phyloP scores from a whole-genome alignment of 2,888 invertebrate genomes.

The Allygus modestus region DNA sequence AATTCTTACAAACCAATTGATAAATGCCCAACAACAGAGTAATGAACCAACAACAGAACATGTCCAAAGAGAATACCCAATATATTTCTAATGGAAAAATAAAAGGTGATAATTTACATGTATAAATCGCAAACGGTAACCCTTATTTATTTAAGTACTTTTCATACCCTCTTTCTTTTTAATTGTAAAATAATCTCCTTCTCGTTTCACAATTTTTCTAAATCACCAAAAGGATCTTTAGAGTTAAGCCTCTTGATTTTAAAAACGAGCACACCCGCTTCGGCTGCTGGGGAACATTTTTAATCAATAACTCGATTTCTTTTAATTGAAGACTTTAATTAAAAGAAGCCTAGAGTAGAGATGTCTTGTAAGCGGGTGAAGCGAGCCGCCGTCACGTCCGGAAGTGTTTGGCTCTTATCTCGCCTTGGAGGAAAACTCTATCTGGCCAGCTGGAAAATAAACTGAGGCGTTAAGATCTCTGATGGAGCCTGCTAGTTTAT shows the following conservation, averaged over 20 bases:
- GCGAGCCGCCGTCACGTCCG: neutral
- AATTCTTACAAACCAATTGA: too few species aligned
- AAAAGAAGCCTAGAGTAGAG: constrained; percentile 3
- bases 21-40: too few species aligned
- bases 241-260: constrained; percentile 33
- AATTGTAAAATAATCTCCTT: constrained; percentile 22
- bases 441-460: constrained; percentile 14
- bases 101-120: too few species aligned
- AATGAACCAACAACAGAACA: too few species aligned
- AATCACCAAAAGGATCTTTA: constrained; percentile 12
- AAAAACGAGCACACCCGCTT: constrained; percentile 23
- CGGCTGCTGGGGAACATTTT: constrained; percentile 19
- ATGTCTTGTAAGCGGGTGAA: neutral
- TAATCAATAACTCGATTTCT: constrained; percentile 45
- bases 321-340: constrained; percentile 43
- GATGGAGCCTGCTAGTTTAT: too few species aligned
- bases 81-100: too few species aligned
- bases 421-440: neutral
- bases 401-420: constrained; percentile 13
- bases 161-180: neutral
- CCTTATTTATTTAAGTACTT: neutral
- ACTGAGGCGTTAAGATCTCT: constrained; percentile 21
- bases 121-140: neutral
- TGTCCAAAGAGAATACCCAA: too few species aligned
- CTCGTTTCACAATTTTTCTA: constrained; percentile 2